Base-by-base conservation (phyloP, 2,888 invertebrate genomes). In the Morpho deidamia region DNA sequence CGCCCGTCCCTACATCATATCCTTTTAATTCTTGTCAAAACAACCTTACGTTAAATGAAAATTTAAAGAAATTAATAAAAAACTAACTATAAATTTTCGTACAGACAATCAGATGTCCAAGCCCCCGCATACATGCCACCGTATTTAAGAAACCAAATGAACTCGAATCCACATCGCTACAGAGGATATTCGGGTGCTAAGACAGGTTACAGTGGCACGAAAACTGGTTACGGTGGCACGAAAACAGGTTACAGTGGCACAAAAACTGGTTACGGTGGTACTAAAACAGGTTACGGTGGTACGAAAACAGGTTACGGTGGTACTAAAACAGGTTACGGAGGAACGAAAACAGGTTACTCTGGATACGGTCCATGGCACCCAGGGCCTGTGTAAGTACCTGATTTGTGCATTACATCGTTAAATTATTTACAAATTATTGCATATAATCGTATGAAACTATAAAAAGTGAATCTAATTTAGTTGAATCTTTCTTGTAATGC, bases 101-200 rank as follows among this genome's bases (percentile, higher is more conserved):
- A 42, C 68, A 88, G 88, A 3, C 84, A 85, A 81, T 77, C 84
- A 1, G 88, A 88, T 55, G 86, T 86, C 0, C 70, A 79, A 61
- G 85, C 87, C 0, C 86, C 87, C 0, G 63, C 72, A 0, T 87
- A 89, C 62, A 63, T 75, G 9, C 87, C 87, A 0, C 37, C 81
- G 0, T 79, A 84, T 58, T 55, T 77, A 46, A 79, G 66, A 54
- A 76, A 74, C 41, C 64, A 11, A 8, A n/a, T 23, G 8, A 42
- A 41, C n/a, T 1, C 8, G 8, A n/a, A 11, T 11, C 40, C 40
- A 11, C 8, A 11, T 40, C 8, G 5, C 33, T 10, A 34, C 0
- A 55, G 62, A 37, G 59, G 62, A 0, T 60, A 61, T 33, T 23
- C 47, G 8, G 65, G 65, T 10, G 67, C 62, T 23, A 70, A 68